phyloP scores from a whole-genome alignment of 1,140 invertebrate species.

The Hirudo medicinalis region DNA sequence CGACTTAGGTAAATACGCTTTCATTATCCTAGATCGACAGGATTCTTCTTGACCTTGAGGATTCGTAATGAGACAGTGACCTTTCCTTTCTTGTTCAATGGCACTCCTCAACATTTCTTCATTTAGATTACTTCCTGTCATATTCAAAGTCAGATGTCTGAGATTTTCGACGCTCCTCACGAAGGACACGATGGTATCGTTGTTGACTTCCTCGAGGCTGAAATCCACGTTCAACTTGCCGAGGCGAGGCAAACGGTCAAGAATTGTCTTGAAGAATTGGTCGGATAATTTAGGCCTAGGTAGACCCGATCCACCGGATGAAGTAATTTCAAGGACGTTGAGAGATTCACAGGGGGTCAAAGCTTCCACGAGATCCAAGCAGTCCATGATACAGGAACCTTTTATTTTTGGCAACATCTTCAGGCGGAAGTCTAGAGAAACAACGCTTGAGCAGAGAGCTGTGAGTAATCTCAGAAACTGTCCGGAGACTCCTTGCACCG shows the following conservation, averaged over 20 bases:
- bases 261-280: conserved; percentile 1
- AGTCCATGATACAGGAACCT: neutral
- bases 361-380: conserved; percentile 3
- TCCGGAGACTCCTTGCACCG: conserved; percentile 11
- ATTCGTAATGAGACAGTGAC: no score
- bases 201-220: neutral
- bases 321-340: neutral
- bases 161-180: neutral
- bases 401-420: neutral
- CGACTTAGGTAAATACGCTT: no score
- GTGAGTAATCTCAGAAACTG: conserved; percentile 14
- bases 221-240: neutral
- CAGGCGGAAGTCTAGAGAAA: neutral
- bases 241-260: neutral
- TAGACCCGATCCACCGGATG: neutral
- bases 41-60: no score
- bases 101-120: neutral
- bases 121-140: neutral
- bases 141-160: neutral
- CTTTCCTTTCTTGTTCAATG: no score
- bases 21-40: no score
- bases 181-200: neutral
- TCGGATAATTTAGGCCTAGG: neutral
- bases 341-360: neutral
- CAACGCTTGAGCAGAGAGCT: conserved; percentile 9